Percentiles rank a stretch among this genome's conserved stretches.
Conservation (phyloP, 2,888 invertebrate species). For the Germaria angustata region DNA sequence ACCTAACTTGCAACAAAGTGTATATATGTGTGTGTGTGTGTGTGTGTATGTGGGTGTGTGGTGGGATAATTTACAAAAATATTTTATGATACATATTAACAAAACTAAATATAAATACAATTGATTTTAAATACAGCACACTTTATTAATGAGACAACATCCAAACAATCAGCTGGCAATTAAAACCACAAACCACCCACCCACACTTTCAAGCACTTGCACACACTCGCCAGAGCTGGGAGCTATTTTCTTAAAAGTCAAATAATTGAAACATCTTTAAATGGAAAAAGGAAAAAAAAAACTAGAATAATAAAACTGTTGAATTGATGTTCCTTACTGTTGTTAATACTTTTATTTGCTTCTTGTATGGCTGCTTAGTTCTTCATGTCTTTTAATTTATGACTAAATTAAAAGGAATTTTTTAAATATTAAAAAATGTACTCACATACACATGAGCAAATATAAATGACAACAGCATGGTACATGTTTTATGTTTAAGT, state of each 20-base stretch:
- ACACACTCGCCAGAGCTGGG: not conserved
- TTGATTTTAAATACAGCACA: not conserved
- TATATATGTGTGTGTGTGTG: no score
- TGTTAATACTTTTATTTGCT: not conserved
- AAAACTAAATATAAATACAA: not conserved
- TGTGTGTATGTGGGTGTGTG: no score
- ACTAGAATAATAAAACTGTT: slow-evolving; percentile 15
- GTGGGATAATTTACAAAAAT: not conserved
- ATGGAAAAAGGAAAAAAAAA: not conserved
- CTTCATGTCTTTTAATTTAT: slow-evolving; percentile 51
- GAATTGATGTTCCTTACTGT: slow-evolving; percentile 23
- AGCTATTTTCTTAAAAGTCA: not conserved
- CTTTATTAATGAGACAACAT: slow-evolving; percentile 3
- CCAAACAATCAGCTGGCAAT: slow-evolving; percentile 9
- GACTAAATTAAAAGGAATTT: slow-evolving; percentile 56
- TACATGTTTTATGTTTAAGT: slow-evolving; percentile 49
- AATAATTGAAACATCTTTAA: slow-evolving; percentile 5
- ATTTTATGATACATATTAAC: not conserved
- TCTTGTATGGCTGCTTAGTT: not conserved
- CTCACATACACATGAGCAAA: not conserved
- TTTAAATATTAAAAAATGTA: slow-evolving; percentile 39
- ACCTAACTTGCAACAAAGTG: not conserved
- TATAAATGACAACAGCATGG: slow-evolving; percentile 58
- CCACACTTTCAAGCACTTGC: slow-evolving; percentile 14
- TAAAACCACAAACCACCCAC: slow-evolving; percentile 27